Evolutionary conservation across 2,888 invertebrate species (phyloP).

Genomic region (Oeneis ivallda): DNA sequence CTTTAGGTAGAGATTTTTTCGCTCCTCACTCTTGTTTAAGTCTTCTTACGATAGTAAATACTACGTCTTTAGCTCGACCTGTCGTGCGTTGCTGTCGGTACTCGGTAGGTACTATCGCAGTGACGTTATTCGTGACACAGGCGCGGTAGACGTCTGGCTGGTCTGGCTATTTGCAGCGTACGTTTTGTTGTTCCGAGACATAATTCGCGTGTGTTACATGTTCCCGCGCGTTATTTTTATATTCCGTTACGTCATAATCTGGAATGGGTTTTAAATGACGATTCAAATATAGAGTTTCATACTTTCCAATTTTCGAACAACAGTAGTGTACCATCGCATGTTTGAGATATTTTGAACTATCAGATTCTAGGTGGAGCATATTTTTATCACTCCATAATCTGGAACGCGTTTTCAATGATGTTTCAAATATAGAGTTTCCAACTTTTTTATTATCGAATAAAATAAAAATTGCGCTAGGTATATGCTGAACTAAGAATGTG

Average conservation of each 20-base stretch:
- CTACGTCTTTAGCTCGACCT: not conserved
- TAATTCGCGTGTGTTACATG: conserved; percentile 26
- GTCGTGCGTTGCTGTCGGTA: not conserved
- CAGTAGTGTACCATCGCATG: no score
- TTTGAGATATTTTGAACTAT: no score
- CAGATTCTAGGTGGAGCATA: no score
- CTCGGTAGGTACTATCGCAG: not conserved
- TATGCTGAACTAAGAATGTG: no score
- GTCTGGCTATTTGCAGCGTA: conserved; percentile 47
- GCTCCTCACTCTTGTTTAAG: no score
- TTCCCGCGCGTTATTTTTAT: conserved; percentile 20
- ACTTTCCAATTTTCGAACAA: not conserved
- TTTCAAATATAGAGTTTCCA: no score
- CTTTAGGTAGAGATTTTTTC: no score
- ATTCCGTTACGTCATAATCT: conserved; percentile 24
- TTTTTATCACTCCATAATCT: no score
- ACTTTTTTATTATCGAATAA: not conserved
- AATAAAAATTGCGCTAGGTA: no score
- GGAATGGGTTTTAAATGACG: conserved; percentile 12
- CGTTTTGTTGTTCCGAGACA: conserved; percentile 43
- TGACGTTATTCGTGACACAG: conserved; percentile 30
- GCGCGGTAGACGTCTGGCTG: conserved; percentile 47
- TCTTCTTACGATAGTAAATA: no score
- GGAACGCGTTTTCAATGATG: no score
- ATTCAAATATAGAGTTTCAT: not conserved